Percentiles rank a stretch among this genome's conserved stretches.
These are phyloP conservation scores for Drosophila kurseongensis DNA, from an alignment of 1,140 invertebrate species.

Conservation along the genomic window DNA sequence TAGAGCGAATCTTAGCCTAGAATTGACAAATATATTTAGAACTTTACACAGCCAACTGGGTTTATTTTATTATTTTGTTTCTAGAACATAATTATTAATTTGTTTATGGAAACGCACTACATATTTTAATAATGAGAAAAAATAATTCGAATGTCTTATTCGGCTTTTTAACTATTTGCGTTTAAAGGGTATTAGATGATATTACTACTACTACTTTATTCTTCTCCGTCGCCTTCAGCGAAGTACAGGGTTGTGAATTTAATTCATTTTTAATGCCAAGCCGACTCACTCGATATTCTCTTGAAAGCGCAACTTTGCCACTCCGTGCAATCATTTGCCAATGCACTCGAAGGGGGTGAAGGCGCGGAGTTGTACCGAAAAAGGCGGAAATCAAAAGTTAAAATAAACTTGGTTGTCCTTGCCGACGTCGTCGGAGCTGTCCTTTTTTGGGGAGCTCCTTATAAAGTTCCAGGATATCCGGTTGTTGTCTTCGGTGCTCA, in stretches of 20 bases:
- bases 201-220: neutral
- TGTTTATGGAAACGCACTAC: too few species aligned
- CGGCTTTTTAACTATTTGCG: too few species aligned
- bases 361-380: constrained; percentile 15
- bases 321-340: constrained; percentile 58
- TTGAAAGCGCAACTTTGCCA: constrained; percentile 62
- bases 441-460: constrained; percentile 67
- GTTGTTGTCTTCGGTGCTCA: constrained; percentile 80
- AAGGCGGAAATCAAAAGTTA: constrained; percentile 80
- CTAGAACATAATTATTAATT: too few species aligned
- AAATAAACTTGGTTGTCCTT: constrained; percentile 73
- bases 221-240: neutral
- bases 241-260: constrained; percentile 39
- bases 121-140: too few species aligned
- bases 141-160: too few species aligned
- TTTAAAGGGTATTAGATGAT: too few species aligned
- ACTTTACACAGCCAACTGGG: neutral
- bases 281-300: constrained; percentile 32
- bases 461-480: constrained; percentile 82
- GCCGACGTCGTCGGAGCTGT: constrained; percentile 49
- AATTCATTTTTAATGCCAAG: constrained; percentile 75
- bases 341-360: constrained; percentile 24
- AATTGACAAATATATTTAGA: too few species aligned
- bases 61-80: neutral
- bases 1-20: too few species aligned